Evolutionary conservation across 2,888 invertebrate species (phyloP), one percentile per base, ranked within the genome.

Genomic region (Brachypterus glaber): DNA sequence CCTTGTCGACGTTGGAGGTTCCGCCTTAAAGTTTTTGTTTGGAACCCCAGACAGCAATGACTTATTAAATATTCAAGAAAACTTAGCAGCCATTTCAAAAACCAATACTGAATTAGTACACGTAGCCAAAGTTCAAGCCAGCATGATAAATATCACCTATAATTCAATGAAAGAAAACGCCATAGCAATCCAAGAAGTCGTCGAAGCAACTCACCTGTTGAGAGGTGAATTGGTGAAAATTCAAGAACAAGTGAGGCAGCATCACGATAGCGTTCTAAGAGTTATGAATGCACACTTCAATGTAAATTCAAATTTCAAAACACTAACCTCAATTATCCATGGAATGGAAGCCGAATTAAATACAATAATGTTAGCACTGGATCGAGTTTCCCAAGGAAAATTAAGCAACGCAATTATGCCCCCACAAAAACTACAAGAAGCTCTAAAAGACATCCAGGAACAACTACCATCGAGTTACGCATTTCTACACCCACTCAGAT

Each of bases 11-110:
- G n/a, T n/a, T n/a, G n/a, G n/a, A n/a, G n/a, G n/a, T n/a, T n/a
- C n/a, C n/a, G n/a, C 24, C 24, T n/a, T 24, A 8, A 24, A 24
- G n/a, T 24, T 24, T 24, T n/a, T 24, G n/a, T 24, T 29, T 21
- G 21, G 21, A 21, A 21, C 21, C 21, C 21, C 21, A 9, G 21
- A 21, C 9, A 21, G 9, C 9, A 21, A 21, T 21, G 21, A 21
- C 21, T 21, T 21, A 9, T 5, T 21, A 21, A 21, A 21, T 21
- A 7, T 5, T 7, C 21, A 5, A 21, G 9, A 9, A n/a, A n/a
- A n/a, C n/a, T n/a, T n/a, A n/a, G n/a, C n/a, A n/a, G n/a, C n/a
- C n/a, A n/a, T n/a, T n/a, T n/a, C n/a, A n/a, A n/a, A n/a, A n/a
- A n/a, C n/a, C n/a, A n/a, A n/a, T n/a, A n/a, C n/a, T n/a, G n/a